A percentile compares a stretch with the other conserved stretches of the same genome.
phyloP scores from a whole-genome alignment of 2,113 vertebrate species.

The Pedionomus torquatus region DNA sequence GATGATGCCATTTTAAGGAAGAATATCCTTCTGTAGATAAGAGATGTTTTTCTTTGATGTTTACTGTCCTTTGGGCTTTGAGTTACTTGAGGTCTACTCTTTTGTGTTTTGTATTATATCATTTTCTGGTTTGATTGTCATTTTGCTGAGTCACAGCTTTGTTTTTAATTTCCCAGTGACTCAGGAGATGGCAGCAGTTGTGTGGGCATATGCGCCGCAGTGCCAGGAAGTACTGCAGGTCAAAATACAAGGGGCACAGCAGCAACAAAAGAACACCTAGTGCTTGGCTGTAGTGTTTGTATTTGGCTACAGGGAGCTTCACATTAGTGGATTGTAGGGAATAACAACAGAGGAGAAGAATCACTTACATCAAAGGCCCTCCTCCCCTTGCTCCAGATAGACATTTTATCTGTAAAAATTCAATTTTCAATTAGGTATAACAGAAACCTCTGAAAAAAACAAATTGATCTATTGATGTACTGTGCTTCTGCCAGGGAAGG shows the following conservation, averaged over 20 bases:
- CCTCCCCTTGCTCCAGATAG: background rate
- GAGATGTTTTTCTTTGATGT: background rate
- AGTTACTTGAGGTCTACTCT: background rate
- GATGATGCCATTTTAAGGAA: background rate
- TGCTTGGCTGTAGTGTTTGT: background rate
- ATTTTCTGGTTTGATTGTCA: background rate
- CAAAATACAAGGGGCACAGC: background rate
- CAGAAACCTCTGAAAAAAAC: background rate
- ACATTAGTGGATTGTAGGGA: background rate
- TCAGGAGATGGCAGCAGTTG: background rate
- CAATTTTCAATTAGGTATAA: background rate
- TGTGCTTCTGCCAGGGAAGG: background rate
- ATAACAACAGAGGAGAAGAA: background rate
- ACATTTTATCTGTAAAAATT: background rate
- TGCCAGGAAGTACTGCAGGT: background rate
- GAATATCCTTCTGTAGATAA: background rate
- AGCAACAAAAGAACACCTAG: background rate
- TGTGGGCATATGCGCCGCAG: background rate
- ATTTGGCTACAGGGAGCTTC: background rate
- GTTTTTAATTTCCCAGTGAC: background rate
- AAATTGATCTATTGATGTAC: background rate
- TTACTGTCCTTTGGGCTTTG: background rate
- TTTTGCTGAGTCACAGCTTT: conserved; percentile 51
- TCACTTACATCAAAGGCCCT: background rate
- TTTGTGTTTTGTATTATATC: background rate